phyloP scores from a whole-genome alignment of 2,888 invertebrate genomes.

The Dryobota labecula region DNA sequence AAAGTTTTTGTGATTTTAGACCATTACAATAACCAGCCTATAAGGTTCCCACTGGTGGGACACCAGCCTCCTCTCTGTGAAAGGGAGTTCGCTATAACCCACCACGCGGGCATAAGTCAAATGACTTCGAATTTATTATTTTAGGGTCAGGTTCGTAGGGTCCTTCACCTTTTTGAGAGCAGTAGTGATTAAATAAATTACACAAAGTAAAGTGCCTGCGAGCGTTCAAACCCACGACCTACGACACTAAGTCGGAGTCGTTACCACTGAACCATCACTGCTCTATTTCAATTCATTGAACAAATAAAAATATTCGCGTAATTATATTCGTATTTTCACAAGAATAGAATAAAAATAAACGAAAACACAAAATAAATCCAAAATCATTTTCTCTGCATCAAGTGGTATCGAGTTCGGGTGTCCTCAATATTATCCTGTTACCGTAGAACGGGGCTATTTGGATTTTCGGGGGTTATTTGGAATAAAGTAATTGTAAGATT shows the following conservation, averaged over 20 bases:
- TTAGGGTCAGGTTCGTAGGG: no score
- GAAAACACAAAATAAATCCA: not conserved
- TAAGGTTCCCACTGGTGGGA: not conserved
- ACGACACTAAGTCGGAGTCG: no score
- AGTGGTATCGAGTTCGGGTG: not conserved
- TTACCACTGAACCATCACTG: not conserved
- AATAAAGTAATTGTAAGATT: no score
- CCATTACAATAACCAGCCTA: not conserved
- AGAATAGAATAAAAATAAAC: not conserved
- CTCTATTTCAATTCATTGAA: not conserved
- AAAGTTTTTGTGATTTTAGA: not conserved
- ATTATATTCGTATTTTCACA: not conserved
- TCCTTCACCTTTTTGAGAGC: not conserved
- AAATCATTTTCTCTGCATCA: constrained; percentile 4
- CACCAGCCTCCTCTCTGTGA: not conserved
- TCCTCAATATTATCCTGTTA: constrained; percentile 15
- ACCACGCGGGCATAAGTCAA: no score
- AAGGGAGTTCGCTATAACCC: not conserved
- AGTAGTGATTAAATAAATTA: no score
- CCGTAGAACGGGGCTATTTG: no score
- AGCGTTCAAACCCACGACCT: not conserved
- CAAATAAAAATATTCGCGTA: not conserved
- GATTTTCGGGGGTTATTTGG: no score
- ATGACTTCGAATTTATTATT: no score
- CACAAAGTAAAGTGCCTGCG: not conserved